These are phyloP conservation scores for Drosophila austrosaltans DNA, from an alignment of 2,888 invertebrate genomes.

Conservation along the genomic window DNA sequence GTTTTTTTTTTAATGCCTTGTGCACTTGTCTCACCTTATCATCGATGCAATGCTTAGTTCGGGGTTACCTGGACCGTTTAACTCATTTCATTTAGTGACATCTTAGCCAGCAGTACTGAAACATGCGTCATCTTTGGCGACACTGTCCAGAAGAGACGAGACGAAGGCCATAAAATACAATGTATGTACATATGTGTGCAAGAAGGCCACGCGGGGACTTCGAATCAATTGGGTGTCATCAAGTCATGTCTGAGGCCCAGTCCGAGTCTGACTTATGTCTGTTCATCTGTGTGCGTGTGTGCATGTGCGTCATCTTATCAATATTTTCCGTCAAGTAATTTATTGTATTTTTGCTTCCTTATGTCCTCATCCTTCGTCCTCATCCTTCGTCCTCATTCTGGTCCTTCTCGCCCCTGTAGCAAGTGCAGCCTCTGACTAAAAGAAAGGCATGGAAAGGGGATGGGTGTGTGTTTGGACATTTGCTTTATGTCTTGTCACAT, in stretches of 20 bases:
- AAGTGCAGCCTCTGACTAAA: slow-evolving; percentile 31
- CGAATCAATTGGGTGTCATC: slow-evolving; percentile 71
- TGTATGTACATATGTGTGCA: slow-evolving; percentile 21
- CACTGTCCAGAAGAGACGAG: slow-evolving; percentile 46
- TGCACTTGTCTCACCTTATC: no score
- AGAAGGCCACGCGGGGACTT: slow-evolving; percentile 41
- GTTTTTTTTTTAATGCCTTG: no score
- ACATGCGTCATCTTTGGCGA: slow-evolving; percentile 77
- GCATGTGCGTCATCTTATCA: slow-evolving; percentile 77
- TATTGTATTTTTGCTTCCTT: slow-evolving; percentile 77
- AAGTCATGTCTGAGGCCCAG: slow-evolving; percentile 45
- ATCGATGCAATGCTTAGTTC: slow-evolving; percentile 28
- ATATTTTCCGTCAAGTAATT: slow-evolving; percentile 82
- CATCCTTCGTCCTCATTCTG: slow-evolving; percentile 32
- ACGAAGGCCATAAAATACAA: slow-evolving; percentile 44
- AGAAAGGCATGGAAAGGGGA: background rate
- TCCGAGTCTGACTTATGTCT: background rate
- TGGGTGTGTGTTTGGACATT: slow-evolving; percentile 52
- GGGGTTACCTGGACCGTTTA: slow-evolving; percentile 69
- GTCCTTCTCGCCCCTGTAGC: slow-evolving; percentile 21
- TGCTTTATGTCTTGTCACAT: slow-evolving; percentile 75
- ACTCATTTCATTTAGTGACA: slow-evolving; percentile 69
- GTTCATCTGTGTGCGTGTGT: slow-evolving; percentile 22
- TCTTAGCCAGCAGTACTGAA: slow-evolving; percentile 28
- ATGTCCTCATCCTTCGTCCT: slow-evolving; percentile 45